Conservation (phyloP, 2,113 vertebrate species). For the Zosterops lateralis region DNA sequence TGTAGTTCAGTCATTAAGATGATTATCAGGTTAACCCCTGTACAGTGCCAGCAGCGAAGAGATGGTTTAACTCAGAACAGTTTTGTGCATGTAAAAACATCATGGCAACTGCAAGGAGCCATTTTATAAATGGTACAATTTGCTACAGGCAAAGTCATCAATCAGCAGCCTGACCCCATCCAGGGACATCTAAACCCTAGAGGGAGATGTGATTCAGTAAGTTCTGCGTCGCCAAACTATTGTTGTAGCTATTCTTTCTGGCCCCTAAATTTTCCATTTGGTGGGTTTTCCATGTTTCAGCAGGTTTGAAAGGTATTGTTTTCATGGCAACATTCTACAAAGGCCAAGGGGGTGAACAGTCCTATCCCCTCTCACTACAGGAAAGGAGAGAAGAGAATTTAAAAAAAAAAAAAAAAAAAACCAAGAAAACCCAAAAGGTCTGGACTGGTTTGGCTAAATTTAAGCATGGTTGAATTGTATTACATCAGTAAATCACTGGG, state of each 20-base stretch:
- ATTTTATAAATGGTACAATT: neutral
- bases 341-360: accelerated
- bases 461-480: neutral
- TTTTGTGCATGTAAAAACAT: neutral
- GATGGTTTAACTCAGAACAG: neutral
- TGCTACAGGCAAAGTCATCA: neutral
- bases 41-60: neutral
- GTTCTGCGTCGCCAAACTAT: conserved; percentile 21
- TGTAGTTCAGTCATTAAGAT: neutral
- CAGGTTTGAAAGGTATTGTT: conserved; percentile 46
- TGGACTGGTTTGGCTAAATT: neutral
- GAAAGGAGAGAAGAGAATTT: neutral
- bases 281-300: conserved; percentile 12
- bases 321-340: neutral
- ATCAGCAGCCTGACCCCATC: neutral
- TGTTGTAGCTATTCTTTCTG: neutral
- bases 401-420: neutral
- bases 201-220: neutral
- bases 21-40: neutral
- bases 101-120: neutral
- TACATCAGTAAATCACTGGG: neutral
- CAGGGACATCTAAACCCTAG: neutral
- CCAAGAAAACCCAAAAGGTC: neutral
- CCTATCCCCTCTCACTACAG: neutral
- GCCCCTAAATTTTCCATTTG: neutral